Conservation (phyloP, 2,113 vertebrate species). For the Clinocottus analis region DNA sequence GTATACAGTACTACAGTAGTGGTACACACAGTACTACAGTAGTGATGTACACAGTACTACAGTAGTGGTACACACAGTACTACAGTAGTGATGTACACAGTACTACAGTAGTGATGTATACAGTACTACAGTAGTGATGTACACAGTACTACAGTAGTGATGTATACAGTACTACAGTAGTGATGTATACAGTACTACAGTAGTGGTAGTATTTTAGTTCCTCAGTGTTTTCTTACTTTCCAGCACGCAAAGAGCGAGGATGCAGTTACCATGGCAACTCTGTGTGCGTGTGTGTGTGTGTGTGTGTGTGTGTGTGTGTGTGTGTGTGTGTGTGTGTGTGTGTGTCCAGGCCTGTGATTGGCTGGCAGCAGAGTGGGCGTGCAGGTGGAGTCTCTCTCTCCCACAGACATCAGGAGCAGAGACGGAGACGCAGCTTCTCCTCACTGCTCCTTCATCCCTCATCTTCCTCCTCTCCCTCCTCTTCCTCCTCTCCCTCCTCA, state of each 20-base stretch:
- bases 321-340: slow-evolving; percentile 24
- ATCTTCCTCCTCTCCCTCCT: slow-evolving; percentile 41
- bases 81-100: neutral
- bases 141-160: too few relatives aligned
- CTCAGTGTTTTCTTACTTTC: slow-evolving; percentile 46
- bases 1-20: neutral
- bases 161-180: neutral
- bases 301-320: slow-evolving; percentile 44
- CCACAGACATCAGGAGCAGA: slow-evolving; percentile 50
- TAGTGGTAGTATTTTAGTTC: neutral
- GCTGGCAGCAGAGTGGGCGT: slow-evolving; percentile 54
- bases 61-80: neutral
- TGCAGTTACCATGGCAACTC: slow-evolving; percentile 72
- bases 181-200: neutral
- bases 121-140: neutral
- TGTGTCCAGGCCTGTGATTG: slow-evolving; percentile 57
- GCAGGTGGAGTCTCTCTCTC: slow-evolving; percentile 48
- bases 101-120: neutral
- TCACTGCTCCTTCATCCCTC: slow-evolving; percentile 62
- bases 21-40: neutral
- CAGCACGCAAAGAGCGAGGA: slow-evolving; percentile 50
- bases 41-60: neutral
- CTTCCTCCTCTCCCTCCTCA: slow-evolving; percentile 24
- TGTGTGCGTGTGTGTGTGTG: slow-evolving; percentile 41
- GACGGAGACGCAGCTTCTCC: slow-evolving; percentile 47